Base-by-base conservation (phyloP, 2,888 invertebrate species). In the Ctenicera cuprea region DNA sequence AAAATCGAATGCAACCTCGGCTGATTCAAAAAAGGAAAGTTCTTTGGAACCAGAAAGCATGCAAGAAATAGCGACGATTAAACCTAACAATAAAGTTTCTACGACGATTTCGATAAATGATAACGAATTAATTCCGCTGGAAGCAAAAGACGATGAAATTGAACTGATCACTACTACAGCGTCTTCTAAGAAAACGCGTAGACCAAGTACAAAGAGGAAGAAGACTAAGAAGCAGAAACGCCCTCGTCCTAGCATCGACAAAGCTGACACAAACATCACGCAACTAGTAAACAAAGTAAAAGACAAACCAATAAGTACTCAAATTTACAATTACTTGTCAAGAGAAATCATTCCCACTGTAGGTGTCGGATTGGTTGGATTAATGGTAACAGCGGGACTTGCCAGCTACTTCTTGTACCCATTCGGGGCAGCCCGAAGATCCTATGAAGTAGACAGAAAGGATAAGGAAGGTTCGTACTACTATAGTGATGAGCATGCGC, bases 331-430 rank as follows among this genome's bases (percentile, higher is more conserved):
- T 81, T 94, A 93, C 81, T 86, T 94, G 45, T 93, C 94, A 1
- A 89, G 94, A 79, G 94, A 94, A 88, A 92, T 94, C 0, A 94
- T 94, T 92, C 94, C 94, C 0, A 93, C 93, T 33, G 93, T 94
- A 18, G 94, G 94, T 0, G 92, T 94, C 0, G 94, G 94, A 79
- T 87, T 94, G 18, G 91, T 94, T 11, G 94, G 94, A 0, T 85
- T 94, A 48, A 92, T 94, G 74, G 90, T 94, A 73, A 90, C 93
- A 43, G 92, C 93, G 1, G 94, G 94, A 1, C 85, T 94, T 38
- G 94, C 94, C 37, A 93, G 94, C 66, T 93, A 94, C 79, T 93
- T 94, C 84, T 87, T 94, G 18, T 94, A 94, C 87, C 94, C 94
- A 3, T 94, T 94, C 76, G 89, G 92, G 0, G 90, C 91, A 7